Conservation (phyloP, 2,797 vertebrate species). For the Sternotherus odoratus region DNA sequence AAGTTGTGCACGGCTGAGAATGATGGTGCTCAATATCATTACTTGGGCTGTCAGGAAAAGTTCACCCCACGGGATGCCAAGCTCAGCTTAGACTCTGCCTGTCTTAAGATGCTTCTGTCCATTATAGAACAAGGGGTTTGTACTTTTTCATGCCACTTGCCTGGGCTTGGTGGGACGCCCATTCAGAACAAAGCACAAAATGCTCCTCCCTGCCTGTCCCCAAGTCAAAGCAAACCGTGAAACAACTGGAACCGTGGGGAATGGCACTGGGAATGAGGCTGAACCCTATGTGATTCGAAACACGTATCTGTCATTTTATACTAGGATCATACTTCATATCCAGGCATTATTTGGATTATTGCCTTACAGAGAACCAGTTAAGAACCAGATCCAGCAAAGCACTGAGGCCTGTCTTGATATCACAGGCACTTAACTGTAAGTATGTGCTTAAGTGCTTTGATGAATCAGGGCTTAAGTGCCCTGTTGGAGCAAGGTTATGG, state of each 20-base stretch:
- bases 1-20: conserved; percentile 64
- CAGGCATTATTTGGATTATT: not conserved
- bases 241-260: not conserved
- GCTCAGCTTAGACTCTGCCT: conserved; percentile 44
- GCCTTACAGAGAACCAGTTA: not conserved
- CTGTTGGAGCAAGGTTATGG: not conserved
- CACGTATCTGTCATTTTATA: not conserved
- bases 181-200: not conserved
- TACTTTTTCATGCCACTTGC: not conserved
- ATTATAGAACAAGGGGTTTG: not conserved
- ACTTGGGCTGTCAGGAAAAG: conserved; percentile 51
- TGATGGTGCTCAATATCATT: conserved; percentile 44
- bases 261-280: not conserved
- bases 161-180: not conserved
- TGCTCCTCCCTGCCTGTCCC: not conserved
- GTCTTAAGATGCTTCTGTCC: conserved; percentile 19
- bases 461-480: not conserved
- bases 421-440: not conserved
- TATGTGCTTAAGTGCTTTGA: not conserved
- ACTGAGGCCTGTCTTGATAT: not conserved
- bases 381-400: not conserved
- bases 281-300: not conserved
- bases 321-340: not conserved
- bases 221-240: not conserved
- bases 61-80: not conserved